Evolutionary conservation across 2,797 vertebrate species (phyloP), one percentile per base, ranked within the genome.

Genomic region (Podargus strigoides): DNA sequence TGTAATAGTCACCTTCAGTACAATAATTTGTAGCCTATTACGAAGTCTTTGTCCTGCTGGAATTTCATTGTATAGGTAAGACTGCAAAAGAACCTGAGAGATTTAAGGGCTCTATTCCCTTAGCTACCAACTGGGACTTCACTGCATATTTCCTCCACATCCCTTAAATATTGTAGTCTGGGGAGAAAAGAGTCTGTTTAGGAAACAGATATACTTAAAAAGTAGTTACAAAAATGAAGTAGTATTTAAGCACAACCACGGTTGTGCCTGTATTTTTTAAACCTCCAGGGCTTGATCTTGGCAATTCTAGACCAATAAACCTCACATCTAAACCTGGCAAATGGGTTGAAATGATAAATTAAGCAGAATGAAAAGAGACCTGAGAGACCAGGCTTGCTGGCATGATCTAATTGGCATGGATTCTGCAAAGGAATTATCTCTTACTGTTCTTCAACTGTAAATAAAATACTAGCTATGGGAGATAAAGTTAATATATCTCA

Each of bases 341-440:
- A 87, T 49, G 20, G 41, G 41, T 22, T 80, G 87, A 93, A 96
- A 64, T 77, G 72, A 87, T 87, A 96, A 93, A 95, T 90, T 87
- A 92, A 87, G 82, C 60, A 89, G 82, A 96, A 94, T 77, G 36
- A 85, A 91, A 83, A 91, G 78, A 91, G 82, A 93, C 79, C 91
- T 74, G 44, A 89, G 94, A 93, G 78, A 94, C 81, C 56, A 83
- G 46, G 27, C 56, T 80, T 75, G 75, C 53, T 93, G 89, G 85
- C 11, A 27, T 46, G 75, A 87, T 83, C 37, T 72, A 85, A 62
- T 28, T 93, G 93, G 87, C 72, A 77, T 26, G 41, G 82, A 77
- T 85, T 92, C 67, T 85, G 58, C n/a, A 85, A 78, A 78, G 58
- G 34, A 90, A 88, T 85, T 74, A 26, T 55, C 46, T 67, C 62